Percentiles rank a stretch among this genome's conserved stretches.
Evolutionary conservation across 1,140 invertebrate genomes (phyloP).

Genomic region (Latrodectus geometricus): DNA sequence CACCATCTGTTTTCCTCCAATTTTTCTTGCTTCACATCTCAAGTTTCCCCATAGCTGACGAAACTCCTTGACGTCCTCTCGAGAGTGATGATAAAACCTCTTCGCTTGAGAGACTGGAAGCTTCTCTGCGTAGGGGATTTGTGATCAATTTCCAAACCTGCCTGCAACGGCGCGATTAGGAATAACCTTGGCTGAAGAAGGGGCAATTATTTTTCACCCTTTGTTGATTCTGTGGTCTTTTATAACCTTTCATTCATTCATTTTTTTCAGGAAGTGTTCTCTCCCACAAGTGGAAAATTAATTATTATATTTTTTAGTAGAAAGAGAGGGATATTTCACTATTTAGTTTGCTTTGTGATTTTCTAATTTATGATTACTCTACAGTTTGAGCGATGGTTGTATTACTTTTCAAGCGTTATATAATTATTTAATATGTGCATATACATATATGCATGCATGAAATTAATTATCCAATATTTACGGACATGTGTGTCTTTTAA

Average conservation of each 20-base stretch:
- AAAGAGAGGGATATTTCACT: neutral
- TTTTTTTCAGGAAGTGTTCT: neutral
- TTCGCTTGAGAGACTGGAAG: neutral
- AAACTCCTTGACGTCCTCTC: neutral
- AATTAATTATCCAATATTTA: too few relatives aligned
- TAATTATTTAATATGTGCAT: too few relatives aligned
- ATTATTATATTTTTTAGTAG: neutral
- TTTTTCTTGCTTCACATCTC: neutral
- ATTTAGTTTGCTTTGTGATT: too few relatives aligned
- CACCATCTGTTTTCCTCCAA: neutral
- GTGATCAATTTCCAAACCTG: neutral
- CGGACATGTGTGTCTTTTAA: too few relatives aligned
- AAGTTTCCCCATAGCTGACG: neutral
- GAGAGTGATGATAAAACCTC: neutral
- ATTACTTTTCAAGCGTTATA: too few relatives aligned
- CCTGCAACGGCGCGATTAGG: neutral
- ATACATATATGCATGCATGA: too few relatives aligned
- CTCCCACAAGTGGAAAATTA: neutral
- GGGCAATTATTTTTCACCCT: neutral
- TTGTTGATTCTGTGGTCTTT: neutral
- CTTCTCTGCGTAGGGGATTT: neutral
- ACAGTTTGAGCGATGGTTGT: too few relatives aligned
- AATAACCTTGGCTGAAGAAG: neutral
- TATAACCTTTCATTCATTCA: neutral
- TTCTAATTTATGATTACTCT: too few relatives aligned